Evolutionary conservation across 2,797 vertebrate species (phyloP), one percentile per base, ranked within the genome.

Genomic region (Poeciliopsis paucimaculata): DNA sequence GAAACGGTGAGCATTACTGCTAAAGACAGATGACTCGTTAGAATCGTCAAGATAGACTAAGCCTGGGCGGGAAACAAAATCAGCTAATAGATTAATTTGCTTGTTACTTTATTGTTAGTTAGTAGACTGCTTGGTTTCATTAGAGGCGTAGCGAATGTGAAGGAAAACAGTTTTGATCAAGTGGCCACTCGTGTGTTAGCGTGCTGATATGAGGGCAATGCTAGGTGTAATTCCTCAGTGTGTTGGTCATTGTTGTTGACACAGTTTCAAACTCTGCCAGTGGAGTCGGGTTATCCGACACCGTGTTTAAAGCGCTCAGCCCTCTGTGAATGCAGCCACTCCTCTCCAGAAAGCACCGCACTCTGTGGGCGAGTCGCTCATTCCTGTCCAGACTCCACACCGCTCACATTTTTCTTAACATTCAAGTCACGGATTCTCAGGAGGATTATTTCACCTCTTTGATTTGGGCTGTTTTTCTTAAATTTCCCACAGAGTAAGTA

Each of bases 211-310:
- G 81, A 84, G 51, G 28, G 1, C 81, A 39, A 88, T 79, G 70
- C 66, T 34, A 82, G 72, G 75, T n/a, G 49, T 77, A 72, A 85
- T 86, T 85, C 84, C 53, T 84, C 82, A 34, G 41, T 76, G 13
- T 82, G 73, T 80, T 77, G 77, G 70, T 82, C 88, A 86, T 86
- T 93, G 92, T 88, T 91, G 86, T 91, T 93, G 90, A 94, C 92
- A 92, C 88, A 91, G 90, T 91, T 94, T 90, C 81, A 87, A 72
- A 57, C 76, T 87, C 47, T 68, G 87, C 79, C 78, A 68, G 77
- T 84, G 86, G 84, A 34, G 49, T 77, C 23, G 78, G 75, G 94
- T 91, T 91, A 92, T 86, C 80, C 73, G 92, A 94, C 87, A 82
- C 91, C 70, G 39, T 87, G 84, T 45, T 45, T 89, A 78, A 77